Conservation (phyloP, 2,797 vertebrate genomes). For the Danio kyathit region DNA sequence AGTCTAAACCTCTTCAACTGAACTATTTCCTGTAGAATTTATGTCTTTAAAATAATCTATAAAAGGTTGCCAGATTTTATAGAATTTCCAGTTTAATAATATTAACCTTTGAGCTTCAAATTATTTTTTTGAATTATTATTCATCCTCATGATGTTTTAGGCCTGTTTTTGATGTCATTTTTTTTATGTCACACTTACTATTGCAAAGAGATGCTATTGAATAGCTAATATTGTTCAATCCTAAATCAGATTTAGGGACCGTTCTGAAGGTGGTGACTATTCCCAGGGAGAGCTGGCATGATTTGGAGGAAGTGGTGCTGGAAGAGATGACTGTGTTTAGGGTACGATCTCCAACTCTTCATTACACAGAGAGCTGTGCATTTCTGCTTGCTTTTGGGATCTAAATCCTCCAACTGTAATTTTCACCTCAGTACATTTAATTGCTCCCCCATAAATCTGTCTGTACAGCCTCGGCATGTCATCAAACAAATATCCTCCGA, state of each 20-base stretch:
- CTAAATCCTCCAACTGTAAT: slow-evolving; percentile 34
- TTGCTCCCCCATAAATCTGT: slow-evolving; percentile 40
- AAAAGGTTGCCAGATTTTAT: too few species aligned
- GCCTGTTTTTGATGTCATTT: not conserved
- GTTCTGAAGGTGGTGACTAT: slow-evolving; percentile 97
- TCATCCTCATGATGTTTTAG: not conserved
- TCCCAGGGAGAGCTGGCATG: slow-evolving; percentile 97
- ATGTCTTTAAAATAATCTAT: too few species aligned
- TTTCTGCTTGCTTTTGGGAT: slow-evolving; percentile 33
- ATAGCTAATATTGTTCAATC: not conserved
- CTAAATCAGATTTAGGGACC: slow-evolving; percentile 88
- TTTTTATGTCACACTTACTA: not conserved
- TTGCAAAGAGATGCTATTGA: not conserved
- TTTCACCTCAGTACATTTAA: slow-evolving; percentile 42
- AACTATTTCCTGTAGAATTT: too few species aligned
- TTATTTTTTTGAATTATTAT: not conserved
- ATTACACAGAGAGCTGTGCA: slow-evolving; percentile 18
- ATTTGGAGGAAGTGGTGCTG: slow-evolving; percentile 96
- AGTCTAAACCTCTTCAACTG: too few species aligned
- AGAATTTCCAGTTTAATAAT: too few species aligned
- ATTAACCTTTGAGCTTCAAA: too few species aligned
- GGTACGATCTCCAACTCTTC: slow-evolving; percentile 73
- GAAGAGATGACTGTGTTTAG: slow-evolving; percentile 98
- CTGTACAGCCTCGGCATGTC: slow-evolving; percentile 8
- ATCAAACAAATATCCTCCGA: slow-evolving; percentile 30